phyloP scores from a whole-genome alignment of 2,888 invertebrate species.

The Phengaris alcon region DNA sequence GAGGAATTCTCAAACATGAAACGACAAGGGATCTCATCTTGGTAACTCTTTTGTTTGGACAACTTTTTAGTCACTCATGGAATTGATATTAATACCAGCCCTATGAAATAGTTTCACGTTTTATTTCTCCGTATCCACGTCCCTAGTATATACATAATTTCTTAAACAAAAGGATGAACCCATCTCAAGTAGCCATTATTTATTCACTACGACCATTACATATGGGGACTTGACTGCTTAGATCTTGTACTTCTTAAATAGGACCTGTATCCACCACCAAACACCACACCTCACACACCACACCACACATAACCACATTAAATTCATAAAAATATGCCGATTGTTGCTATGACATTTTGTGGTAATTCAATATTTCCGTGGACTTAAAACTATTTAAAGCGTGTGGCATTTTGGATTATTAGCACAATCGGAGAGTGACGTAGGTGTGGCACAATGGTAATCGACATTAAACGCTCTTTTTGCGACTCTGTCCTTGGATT shows the following conservation, averaged over 20 bases:
- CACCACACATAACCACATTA: background rate
- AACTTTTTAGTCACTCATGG: too few species aligned
- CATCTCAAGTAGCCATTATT: too few species aligned
- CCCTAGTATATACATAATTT: too few species aligned
- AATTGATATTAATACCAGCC: too few species aligned
- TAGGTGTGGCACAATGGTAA: conserved; percentile 65
- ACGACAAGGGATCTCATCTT: too few species aligned
- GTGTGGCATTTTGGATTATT: conserved; percentile 45
- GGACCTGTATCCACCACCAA: too few species aligned
- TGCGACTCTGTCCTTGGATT: conserved; percentile 54
- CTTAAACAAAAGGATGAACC: too few species aligned
- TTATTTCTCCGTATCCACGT: too few species aligned
- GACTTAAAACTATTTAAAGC: conserved; percentile 5
- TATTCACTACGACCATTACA: too few species aligned
- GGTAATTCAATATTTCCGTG: conserved; percentile 20
- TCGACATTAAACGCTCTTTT: conserved; percentile 73
- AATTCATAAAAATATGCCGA: background rate
- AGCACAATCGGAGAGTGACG: conserved; percentile 64
- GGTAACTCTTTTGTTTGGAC: too few species aligned
- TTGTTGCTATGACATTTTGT: background rate
- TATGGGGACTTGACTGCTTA: background rate
- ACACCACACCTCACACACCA: background rate
- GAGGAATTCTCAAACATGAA: too few species aligned
- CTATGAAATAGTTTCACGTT: too few species aligned
- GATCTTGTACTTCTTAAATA: background rate